These are phyloP conservation scores for Melieria picta DNA, from an alignment of 2,888 invertebrate species.

Conservation along the genomic window DNA sequence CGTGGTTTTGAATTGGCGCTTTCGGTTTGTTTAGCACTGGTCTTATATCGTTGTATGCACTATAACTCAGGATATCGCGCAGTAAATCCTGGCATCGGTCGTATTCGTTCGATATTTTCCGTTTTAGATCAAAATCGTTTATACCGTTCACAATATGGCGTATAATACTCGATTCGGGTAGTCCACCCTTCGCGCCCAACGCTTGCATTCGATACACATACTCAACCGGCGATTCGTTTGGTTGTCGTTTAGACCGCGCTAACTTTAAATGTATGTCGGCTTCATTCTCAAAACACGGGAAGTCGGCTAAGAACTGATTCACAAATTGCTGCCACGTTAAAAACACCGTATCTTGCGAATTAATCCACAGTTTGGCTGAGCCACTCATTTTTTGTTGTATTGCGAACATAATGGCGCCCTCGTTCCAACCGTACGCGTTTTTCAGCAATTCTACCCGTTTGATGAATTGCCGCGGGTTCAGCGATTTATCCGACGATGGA, in stretches of 20 bases:
- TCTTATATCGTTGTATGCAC: conserved; percentile 31
- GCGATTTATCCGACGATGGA: too few relatives aligned
- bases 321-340: conserved; percentile 25
- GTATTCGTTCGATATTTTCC: conserved; percentile 34
- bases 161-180: conserved; percentile 24
- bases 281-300: conserved; percentile 14
- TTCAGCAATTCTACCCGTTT: conserved; percentile 17
- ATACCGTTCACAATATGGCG: conserved; percentile 30
- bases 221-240: conserved; percentile 8
- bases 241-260: neutral
- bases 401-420: conserved; percentile 6
- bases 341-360: conserved; percentile 11
- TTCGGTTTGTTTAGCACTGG: conserved; percentile 3
- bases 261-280: conserved; percentile 13
- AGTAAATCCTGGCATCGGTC: conserved; percentile 27
- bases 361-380: conserved; percentile 6
- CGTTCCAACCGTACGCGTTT: conserved; percentile 12
- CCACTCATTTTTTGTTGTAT: conserved; percentile 11
- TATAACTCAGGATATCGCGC: conserved; percentile 31
- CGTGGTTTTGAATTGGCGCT: neutral
- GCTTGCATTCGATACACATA: conserved; percentile 30
- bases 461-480: too few relatives aligned
- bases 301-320: conserved; percentile 15
- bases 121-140: conserved; percentile 29
- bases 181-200: conserved; percentile 18